Conservation (phyloP, 37 sponge, comb jelly and placozoan genomes). For the Halichondria panicea region DNA sequence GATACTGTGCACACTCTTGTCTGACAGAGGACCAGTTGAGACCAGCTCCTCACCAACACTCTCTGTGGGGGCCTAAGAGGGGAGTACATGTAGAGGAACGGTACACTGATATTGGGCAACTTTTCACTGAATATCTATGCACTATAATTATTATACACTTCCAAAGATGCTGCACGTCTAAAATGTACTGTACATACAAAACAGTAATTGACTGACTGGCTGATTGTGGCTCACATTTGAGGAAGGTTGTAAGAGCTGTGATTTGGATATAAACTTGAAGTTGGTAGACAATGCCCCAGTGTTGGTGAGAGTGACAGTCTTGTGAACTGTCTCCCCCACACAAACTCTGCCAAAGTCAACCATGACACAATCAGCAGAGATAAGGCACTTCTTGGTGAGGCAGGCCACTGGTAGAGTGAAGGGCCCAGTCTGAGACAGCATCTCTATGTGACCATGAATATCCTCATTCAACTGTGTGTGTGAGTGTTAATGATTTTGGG, state of each 20-base stretch:
- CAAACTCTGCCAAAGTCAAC: slow-evolving; percentile 86
- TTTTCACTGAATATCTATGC: no score
- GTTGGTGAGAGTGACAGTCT: slow-evolving; percentile 62
- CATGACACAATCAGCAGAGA: slow-evolving; percentile 13
- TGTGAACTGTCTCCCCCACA: slow-evolving; percentile 71
- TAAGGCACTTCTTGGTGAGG: slow-evolving; percentile 67
- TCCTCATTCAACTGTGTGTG: slow-evolving; percentile 68
- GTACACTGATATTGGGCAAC: no score
- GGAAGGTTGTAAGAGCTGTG: no score
- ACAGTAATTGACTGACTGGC: no score
- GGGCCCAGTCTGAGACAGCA: slow-evolving; percentile 89
- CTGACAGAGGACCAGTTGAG: slow-evolving; percentile 6
- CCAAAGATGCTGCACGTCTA: no score
- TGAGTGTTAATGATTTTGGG: background rate
- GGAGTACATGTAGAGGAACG: no score
- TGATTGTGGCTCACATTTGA: no score
- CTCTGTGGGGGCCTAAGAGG: no score
- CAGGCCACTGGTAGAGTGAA: slow-evolving; percentile 86
- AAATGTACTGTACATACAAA: no score
- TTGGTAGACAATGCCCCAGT: slow-evolving; percentile 77
- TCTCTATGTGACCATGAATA: slow-evolving; percentile 61
- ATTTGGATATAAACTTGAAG: slow-evolving; percentile 26
- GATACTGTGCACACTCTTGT: slow-evolving; percentile 6
- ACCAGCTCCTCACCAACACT: background rate
- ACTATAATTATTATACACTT: no score